These are phyloP conservation scores for Siniperca knerii DNA, from an alignment of 2,113 vertebrate genomes.

Conservation along the genomic window DNA sequence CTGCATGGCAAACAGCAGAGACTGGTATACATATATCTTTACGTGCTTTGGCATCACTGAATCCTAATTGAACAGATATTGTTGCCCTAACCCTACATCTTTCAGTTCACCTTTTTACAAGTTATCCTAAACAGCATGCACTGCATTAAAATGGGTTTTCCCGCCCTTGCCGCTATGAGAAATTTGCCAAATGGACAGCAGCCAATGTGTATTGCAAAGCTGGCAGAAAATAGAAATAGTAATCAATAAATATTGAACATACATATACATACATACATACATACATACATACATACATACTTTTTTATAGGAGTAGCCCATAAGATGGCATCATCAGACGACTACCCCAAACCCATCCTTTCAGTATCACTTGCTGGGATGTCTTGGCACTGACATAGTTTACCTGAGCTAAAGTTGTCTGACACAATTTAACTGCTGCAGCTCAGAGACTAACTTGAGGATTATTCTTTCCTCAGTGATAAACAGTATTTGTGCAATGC, in stretches of 20 bases:
- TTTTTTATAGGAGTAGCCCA: too few species aligned
- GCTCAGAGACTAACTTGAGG: constrained; percentile 17
- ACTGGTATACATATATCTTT: background rate
- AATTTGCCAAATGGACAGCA: constrained; percentile 21
- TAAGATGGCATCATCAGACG: too few species aligned
- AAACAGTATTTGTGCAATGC: constrained; percentile 23
- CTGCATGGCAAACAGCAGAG: background rate
- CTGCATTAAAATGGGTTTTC: constrained; percentile 7
- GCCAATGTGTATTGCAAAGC: constrained; percentile 16
- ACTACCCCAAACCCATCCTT: background rate
- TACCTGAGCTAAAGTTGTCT: constrained; percentile 18
- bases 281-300: too few species aligned
- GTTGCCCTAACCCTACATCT: background rate
- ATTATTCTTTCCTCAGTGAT: constrained; percentile 14
- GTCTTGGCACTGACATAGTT: background rate
- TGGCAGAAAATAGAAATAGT: background rate
- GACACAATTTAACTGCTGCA: constrained; percentile 17
- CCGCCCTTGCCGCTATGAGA: background rate
- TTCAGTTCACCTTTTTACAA: background rate
- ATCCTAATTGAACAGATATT: background rate
- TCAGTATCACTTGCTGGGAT: constrained; percentile 13
- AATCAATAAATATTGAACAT: too few species aligned
- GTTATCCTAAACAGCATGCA: background rate
- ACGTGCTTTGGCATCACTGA: too few species aligned
- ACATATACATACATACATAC: too few species aligned